Evolutionary conservation across 2,888 invertebrate species (phyloP), one percentile per base, ranked within the genome.

Genomic region (Tolmerus cingulatus): DNA sequence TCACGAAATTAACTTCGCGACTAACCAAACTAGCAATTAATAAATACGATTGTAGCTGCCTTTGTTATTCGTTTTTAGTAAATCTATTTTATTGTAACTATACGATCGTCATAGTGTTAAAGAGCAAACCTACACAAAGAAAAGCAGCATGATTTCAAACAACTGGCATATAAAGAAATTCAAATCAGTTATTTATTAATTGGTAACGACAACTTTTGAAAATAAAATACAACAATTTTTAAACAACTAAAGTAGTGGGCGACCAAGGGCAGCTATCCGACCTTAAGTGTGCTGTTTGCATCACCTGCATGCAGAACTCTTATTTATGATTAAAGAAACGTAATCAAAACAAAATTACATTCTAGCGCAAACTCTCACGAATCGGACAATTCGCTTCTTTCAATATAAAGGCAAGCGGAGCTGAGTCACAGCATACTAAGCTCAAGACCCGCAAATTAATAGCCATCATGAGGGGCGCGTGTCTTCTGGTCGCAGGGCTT

Each of bases 321-420:
- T 84, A 66, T 84, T 66, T 66, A 66, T 16, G 14, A 84, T 66
- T 57, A 84, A 66, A 66, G 74, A 37, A 84, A 66, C 84, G 84
- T 84, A 37, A 84, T 84, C 57, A 84, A 66, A 84, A 66, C 84
- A 66, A 84, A 84, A 81, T 81, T 16, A 14, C 14, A 34, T 81
- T 55, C 34, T 55, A 43, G 51, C 34, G 55, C 27, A 34, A 81
- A n/a, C 51, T 51, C 51, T 81, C 81, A 81, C 51, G 81, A 81
- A 81, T 46, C 51, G 16, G 43, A 55, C 76, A 30, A 76, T 34
- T n/a, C n/a, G 40, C 40, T 34, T 19, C 19, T 40, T 76, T 40
- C 27, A 76, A 55, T 78, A 78, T 81, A 81, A 81, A 81, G 55
- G 55, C 30, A n/a, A 81, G 14, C 51, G 23, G 23, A 16, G 3